Evolutionary conservation across 2,113 vertebrate genomes (phyloP).

Genomic region (Tachysurus vachellii): DNA sequence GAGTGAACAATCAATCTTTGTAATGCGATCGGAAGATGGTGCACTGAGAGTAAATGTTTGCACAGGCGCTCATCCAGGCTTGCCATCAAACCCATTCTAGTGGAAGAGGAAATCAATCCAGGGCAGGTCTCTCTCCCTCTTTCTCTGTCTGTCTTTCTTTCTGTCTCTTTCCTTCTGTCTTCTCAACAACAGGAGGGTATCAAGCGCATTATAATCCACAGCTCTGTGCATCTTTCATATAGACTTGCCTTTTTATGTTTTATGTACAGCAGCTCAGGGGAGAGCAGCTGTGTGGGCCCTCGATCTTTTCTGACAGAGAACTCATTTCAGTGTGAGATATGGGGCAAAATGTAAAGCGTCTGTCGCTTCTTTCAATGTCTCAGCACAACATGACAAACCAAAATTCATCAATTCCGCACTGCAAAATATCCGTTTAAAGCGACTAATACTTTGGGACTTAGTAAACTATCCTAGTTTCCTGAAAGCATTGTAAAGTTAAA

Average conservation of each 20-base stretch:
- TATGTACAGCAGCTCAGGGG: constrained; percentile 74
- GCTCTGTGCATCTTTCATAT: constrained; percentile 81
- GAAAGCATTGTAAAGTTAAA: neutral
- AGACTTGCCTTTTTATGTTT: constrained; percentile 77
- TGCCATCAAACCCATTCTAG: constrained; percentile 71
- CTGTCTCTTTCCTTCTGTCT: constrained; percentile 12
- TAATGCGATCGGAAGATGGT: constrained; percentile 73
- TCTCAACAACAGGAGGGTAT: constrained; percentile 70
- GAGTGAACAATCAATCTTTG: constrained; percentile 78
- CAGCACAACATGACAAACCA: constrained; percentile 55
- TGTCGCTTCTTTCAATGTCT: constrained; percentile 65
- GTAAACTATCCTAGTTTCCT: neutral
- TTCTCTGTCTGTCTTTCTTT: constrained; percentile 57
- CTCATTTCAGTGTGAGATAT: constrained; percentile 71
- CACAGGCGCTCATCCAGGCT: constrained; percentile 72
- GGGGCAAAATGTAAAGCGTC: constrained; percentile 70
- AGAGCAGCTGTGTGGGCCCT: constrained; percentile 76
- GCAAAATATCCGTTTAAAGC: constrained; percentile 21
- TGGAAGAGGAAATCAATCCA: constrained; percentile 70
- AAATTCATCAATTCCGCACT: constrained; percentile 19
- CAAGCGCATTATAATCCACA: constrained; percentile 74
- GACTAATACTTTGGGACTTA: neutral
- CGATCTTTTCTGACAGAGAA: constrained; percentile 72
- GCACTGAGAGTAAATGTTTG: constrained; percentile 76
- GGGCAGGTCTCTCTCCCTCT: constrained; percentile 68